These are phyloP conservation scores for Macrocentrus cingulum DNA, from an alignment of 1,140 invertebrate species.

Conservation along the genomic window DNA sequence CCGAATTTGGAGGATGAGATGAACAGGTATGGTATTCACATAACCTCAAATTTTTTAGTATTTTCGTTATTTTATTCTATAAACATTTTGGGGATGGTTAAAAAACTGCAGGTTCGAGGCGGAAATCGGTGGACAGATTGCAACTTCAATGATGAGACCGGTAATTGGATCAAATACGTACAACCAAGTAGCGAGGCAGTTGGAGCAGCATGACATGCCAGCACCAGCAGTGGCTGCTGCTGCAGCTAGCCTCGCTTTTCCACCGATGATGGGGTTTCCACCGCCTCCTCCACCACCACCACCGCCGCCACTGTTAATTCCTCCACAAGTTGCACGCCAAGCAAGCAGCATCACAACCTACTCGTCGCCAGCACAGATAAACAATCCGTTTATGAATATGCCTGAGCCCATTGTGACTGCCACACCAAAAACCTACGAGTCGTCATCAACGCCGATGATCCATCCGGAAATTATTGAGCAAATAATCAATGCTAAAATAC, in stretches of 20 bases:
- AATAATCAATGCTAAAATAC: slow-evolving; percentile 65
- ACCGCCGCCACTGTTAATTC: slow-evolving; percentile 61
- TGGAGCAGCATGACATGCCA: slow-evolving; percentile 62
- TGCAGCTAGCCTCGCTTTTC: slow-evolving; percentile 44
- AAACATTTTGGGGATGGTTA: slow-evolving; percentile 9
- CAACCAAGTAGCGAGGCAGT: slow-evolving; percentile 66
- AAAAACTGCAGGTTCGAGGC: slow-evolving; percentile 81
- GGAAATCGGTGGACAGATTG: slow-evolving; percentile 73
- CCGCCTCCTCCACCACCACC: slow-evolving; percentile 64
- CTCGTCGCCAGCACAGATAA: slow-evolving; percentile 53
- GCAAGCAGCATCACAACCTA: slow-evolving; percentile 54
- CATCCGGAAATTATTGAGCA: slow-evolving; percentile 55
- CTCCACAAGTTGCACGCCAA: slow-evolving; percentile 62
- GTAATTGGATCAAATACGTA: slow-evolving; percentile 71
- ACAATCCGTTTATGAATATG: slow-evolving; percentile 48
- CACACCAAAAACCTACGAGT: slow-evolving; percentile 50
- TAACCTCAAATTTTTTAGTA: not conserved
- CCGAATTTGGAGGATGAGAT: not conserved
- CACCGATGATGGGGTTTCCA: slow-evolving; percentile 47
- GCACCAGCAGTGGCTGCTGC: slow-evolving; percentile 47
- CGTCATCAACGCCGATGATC: slow-evolving; percentile 46
- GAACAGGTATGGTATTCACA: not conserved
- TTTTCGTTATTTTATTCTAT: not conserved
- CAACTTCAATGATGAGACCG: slow-evolving; percentile 60
- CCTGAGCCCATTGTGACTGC: slow-evolving; percentile 50